Base-by-base conservation (phyloP, 2,888 invertebrate species). In the Nephrotoma flavescens region DNA sequence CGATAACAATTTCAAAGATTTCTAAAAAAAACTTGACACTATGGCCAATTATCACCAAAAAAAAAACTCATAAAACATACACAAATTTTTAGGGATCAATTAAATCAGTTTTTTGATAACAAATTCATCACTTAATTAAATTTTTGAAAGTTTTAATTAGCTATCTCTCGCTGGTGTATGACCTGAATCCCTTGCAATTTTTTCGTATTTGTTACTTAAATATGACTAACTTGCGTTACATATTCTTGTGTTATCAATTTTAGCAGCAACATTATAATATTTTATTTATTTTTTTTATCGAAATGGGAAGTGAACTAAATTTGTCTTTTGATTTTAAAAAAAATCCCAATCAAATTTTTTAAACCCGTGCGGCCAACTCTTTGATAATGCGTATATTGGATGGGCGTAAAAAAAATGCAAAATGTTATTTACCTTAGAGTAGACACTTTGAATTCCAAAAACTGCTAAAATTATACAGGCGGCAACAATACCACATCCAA, bases 341-440 rank as follows among this genome's bases (percentile, higher is more conserved):
- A 47, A 47, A 47, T 2, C 31, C 12, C 12, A 47, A 47, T 12
- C 12, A 11, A 47, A 57, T 57, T 15, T n/a, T 57, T 15, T 6
- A 57, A 57, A 57, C 6, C 5, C 52, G 15, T 15, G 52, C 44
- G 44, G 6, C 6, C 7, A 57, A 6, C 15, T 47, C 9, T 15
- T 57, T 57, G 52, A 15, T 6, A 7, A 57, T 15, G n/a, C 7
- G 52, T 15, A 31, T 31, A 31, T 31, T 47, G n/a, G 11, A 47
- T 12, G 11, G 11, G 41, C 1, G 4, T 41, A 83, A 83, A 83
- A 9, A 41, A 42, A 83, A 41, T 42, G n/a, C 31, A 31, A 31
- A 31, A 31, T 31, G 31, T 31, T 31, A 83, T 41, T 87, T 87
- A 87, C 87, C 87, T 87, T 87, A n/a, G 87, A 44, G 41, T 71